These are phyloP conservation scores for Periophthalmus modestus DNA, from an alignment of 2,113 vertebrate genomes.

Conservation along the genomic window DNA sequence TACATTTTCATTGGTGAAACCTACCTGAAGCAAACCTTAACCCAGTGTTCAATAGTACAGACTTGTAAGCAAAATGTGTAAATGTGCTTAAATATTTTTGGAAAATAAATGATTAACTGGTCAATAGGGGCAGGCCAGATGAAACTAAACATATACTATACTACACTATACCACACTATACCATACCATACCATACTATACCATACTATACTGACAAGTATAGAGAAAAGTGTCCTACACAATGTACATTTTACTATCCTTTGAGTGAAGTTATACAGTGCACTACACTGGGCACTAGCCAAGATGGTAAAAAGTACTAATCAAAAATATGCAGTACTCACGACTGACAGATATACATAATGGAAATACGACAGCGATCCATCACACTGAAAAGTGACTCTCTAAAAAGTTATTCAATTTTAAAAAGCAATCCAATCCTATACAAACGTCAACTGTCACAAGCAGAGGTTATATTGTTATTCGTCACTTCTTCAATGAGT, in stretches of 20 bases:
- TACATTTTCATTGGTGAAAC: no score
- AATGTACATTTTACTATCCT: not conserved
- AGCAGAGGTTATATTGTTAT: not conserved
- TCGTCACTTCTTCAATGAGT: not conserved
- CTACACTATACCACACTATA: no score
- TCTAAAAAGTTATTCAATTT: not conserved
- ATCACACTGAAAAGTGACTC: not conserved
- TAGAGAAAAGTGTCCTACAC: no score
- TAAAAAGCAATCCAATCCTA: not conserved
- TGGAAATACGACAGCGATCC: not conserved
- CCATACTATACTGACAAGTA: no score
- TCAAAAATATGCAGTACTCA: not conserved
- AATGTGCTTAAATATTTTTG: no score
- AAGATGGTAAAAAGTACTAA: not conserved
- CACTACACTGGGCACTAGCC: not conserved
- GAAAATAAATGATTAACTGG: no score
- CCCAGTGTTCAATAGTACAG: no score
- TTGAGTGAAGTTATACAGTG: not conserved
- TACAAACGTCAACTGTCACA: not conserved
- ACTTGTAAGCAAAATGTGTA: no score
- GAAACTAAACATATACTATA: no score
- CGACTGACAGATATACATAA: constrained; percentile 5
- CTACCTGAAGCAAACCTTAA: no score
- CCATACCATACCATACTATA: no score
- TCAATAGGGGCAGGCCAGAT: no score